A percentile compares a stretch with the other conserved stretches of the same genome.
These are phyloP conservation scores for Papilio polytes DNA, from an alignment of 1,140 invertebrate species.

Conservation along the genomic window DNA sequence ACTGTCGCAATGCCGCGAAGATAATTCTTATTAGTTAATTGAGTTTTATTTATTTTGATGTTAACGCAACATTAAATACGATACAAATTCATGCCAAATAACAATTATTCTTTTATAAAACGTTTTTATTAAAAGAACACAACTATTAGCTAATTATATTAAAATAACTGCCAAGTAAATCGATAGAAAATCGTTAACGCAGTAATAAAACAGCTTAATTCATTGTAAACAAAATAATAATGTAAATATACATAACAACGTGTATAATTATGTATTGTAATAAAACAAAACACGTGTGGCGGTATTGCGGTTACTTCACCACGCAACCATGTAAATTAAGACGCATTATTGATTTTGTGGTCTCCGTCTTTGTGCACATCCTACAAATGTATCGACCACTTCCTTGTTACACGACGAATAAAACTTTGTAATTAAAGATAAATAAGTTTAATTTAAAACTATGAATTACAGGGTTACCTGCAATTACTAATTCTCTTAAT, in stretches of 20 bases:
- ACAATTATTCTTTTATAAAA: neutral
- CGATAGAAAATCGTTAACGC: too few species aligned
- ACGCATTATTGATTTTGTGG: conserved; percentile 25
- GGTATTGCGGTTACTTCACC: conserved; percentile 10
- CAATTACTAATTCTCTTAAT: too few species aligned
- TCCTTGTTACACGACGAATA: neutral
- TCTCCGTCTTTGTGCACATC: conserved; percentile 13
- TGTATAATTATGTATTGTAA: neutral
- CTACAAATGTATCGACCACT: conserved; percentile 16
- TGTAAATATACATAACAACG: neutral
- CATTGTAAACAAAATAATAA: neutral
- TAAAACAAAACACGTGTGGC: neutral
- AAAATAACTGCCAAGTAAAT: too few species aligned
- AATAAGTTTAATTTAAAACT: neutral
- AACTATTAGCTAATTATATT: too few species aligned
- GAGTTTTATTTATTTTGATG: too few species aligned
- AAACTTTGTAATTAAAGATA: neutral
- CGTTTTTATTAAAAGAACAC: too few species aligned
- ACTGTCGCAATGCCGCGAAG: too few species aligned
- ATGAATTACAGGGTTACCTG: too few species aligned
- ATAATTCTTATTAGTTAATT: too few species aligned
- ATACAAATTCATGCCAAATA: neutral
- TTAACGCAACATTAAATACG: too few species aligned
- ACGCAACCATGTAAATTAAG: conserved; percentile 25
- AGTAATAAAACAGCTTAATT: neutral